Evolutionary conservation across 2,113 vertebrate genomes (phyloP).

Genomic region (Leucopsar rothschildi): DNA sequence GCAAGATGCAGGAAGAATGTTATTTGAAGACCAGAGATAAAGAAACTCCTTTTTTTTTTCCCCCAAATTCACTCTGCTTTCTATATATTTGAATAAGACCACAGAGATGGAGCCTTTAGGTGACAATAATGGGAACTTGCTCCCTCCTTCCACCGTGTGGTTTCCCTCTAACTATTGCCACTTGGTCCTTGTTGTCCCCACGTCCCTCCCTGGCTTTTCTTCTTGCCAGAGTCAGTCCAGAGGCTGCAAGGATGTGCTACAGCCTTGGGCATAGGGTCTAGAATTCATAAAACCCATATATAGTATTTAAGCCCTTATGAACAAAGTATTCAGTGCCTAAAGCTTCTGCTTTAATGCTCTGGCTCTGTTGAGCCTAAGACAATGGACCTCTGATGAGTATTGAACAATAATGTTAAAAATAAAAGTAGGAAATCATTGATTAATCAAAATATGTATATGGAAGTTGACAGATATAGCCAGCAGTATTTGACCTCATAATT

Average conservation of each 20-base stretch:
- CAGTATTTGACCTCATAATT: not conserved
- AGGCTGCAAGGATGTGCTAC: not conserved
- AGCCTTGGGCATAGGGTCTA: not conserved
- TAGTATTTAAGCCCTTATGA: too few species aligned
- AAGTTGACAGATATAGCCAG: not conserved
- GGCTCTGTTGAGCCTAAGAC: not conserved
- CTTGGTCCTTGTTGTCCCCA: not conserved
- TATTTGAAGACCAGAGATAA: not conserved
- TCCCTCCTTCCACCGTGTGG: not conserved
- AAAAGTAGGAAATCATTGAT: not conserved
- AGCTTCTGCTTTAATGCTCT: not conserved
- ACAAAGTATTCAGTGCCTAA: not conserved
- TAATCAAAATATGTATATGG: not conserved
- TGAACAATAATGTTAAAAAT: not conserved
- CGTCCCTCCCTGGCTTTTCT: not conserved
- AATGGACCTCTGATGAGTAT: not conserved
- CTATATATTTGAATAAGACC: not conserved
- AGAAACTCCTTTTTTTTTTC: not conserved
- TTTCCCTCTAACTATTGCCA: not conserved
- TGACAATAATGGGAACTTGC: not conserved
- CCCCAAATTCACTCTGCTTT: not conserved
- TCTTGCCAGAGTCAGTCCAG: rapidly evolving
- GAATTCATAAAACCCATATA: not conserved
- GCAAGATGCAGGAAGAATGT: not conserved
- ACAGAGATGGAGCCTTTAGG: not conserved